phyloP scores from a whole-genome alignment of 2,888 invertebrate species.

The Drosophila nigricruria region DNA sequence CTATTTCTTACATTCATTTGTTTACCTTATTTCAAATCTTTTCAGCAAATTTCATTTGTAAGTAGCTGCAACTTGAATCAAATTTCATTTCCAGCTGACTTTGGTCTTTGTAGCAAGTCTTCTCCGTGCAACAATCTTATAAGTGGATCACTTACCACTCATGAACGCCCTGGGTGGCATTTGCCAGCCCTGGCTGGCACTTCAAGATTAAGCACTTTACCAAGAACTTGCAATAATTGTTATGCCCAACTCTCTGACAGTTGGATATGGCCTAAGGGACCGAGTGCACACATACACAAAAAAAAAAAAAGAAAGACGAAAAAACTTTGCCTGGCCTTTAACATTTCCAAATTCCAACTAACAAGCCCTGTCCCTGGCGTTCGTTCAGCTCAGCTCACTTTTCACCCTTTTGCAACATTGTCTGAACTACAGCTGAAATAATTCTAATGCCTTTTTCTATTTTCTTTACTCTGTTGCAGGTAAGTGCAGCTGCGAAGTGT shows the following conservation, averaged over 20 bases:
- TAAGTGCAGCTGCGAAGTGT: slow-evolving; percentile 55
- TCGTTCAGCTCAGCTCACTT: background rate
- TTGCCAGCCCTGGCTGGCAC: slow-evolving; percentile 13
- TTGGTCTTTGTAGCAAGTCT: background rate
- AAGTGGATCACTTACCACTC: slow-evolving; percentile 26
- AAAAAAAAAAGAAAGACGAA: slow-evolving; percentile 8
- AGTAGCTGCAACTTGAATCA: background rate
- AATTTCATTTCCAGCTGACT: background rate
- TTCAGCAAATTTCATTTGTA: background rate
- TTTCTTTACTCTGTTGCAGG: slow-evolving; percentile 60
- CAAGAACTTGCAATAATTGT: slow-evolving; percentile 50
- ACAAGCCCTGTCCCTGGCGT: background rate
- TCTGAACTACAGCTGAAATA: slow-evolving; percentile 45
- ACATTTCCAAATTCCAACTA: slow-evolving; percentile 26
- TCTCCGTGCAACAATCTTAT: background rate
- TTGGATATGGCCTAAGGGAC: slow-evolving; percentile 12
- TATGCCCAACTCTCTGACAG: slow-evolving; percentile 23
- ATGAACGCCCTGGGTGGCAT: slow-evolving; percentile 20
- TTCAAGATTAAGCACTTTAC: slow-evolving; percentile 43
- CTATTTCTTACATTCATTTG: background rate
- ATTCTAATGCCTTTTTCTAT: slow-evolving; percentile 50
- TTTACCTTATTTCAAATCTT: background rate
- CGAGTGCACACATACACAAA: slow-evolving; percentile 5
- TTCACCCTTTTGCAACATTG: slow-evolving; percentile 57
- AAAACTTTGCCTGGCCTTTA: slow-evolving; percentile 53